Evolutionary conservation across 1,140 invertebrate genomes (phyloP).

Genomic region (Aricia agestis): DNA sequence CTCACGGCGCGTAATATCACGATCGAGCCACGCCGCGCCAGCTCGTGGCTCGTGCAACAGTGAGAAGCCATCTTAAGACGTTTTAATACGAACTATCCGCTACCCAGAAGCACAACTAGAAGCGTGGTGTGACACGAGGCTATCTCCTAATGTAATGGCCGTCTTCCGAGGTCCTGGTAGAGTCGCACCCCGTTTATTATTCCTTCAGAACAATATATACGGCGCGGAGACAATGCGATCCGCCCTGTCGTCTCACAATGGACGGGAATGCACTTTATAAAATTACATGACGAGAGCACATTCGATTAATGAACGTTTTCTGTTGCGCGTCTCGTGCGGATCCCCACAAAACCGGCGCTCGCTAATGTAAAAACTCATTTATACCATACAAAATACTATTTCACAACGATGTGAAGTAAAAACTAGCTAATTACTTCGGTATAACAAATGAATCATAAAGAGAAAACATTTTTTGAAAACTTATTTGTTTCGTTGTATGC

Average conservation of each 20-base stretch:
- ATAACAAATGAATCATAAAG: not conserved
- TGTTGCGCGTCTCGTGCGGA: not conserved
- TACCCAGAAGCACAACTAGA: too few species aligned
- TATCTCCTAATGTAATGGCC: not conserved
- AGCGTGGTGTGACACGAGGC: not conserved
- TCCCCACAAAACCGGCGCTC: too few species aligned
- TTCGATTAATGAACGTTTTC: constrained; percentile 10
- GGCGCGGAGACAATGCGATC: not conserved
- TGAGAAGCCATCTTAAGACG: too few species aligned
- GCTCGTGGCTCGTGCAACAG: too few species aligned
- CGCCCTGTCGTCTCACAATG: not conserved
- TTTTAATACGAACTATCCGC: not conserved
- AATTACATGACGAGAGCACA: constrained; percentile 6
- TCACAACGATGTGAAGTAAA: not conserved
- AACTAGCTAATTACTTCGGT: not conserved
- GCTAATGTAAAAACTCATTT: not conserved
- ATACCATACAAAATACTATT: not conserved
- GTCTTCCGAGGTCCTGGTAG: not conserved
- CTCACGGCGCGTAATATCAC: too few species aligned
- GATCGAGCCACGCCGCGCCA: too few species aligned
- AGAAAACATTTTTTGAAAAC: too few species aligned
- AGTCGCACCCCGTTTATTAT: constrained; percentile 3
- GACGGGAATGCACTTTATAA: constrained; percentile 4
- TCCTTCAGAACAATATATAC: not conserved
- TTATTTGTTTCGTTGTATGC: too few species aligned